These are phyloP conservation scores for Marronus borbonicus DNA, from an alignment of 2,888 invertebrate genomes.

Conservation along the genomic window DNA sequence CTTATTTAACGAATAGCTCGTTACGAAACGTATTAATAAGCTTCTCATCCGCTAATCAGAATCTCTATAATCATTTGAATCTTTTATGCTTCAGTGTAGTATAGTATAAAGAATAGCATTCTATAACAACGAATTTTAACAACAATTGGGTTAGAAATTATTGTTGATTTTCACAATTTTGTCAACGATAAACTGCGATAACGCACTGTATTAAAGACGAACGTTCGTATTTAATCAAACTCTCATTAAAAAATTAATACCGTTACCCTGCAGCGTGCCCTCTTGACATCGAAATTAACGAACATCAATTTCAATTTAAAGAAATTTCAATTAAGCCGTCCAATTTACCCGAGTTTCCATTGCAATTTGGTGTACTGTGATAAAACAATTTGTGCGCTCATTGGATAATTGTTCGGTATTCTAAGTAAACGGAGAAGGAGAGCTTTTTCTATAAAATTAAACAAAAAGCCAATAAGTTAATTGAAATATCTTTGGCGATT, in stretches of 20 bases:
- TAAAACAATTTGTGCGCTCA: constrained; percentile 34
- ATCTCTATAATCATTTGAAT: too few relatives aligned
- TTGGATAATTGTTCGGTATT: constrained; percentile 38
- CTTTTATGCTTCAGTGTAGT: too few relatives aligned
- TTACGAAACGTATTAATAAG: too few relatives aligned
- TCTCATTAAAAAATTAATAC: constrained; percentile 22
- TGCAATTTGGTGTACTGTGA: constrained; percentile 41
- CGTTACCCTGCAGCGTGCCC: constrained; percentile 3
- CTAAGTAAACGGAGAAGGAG: constrained; percentile 4
- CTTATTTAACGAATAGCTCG: too few relatives aligned
- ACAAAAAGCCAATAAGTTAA: not conserved
- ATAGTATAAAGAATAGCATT: too few relatives aligned
- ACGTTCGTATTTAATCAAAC: constrained; percentile 11
- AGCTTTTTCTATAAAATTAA: not conserved
- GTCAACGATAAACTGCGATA: not conserved
- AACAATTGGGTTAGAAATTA: not conserved
- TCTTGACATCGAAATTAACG: constrained; percentile 35
- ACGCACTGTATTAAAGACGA: not conserved
- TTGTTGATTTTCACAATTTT: constrained; percentile 12
- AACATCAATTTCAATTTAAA: constrained; percentile 42
- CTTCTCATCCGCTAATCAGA: too few relatives aligned
- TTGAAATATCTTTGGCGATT: constrained; percentile 19
- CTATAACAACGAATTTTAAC: too few relatives aligned
- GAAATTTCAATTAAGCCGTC: constrained; percentile 35
- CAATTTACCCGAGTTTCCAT: constrained; percentile 34